Base-by-base conservation (phyloP, 2,888 invertebrate species). In the Cephus pulcher region DNA sequence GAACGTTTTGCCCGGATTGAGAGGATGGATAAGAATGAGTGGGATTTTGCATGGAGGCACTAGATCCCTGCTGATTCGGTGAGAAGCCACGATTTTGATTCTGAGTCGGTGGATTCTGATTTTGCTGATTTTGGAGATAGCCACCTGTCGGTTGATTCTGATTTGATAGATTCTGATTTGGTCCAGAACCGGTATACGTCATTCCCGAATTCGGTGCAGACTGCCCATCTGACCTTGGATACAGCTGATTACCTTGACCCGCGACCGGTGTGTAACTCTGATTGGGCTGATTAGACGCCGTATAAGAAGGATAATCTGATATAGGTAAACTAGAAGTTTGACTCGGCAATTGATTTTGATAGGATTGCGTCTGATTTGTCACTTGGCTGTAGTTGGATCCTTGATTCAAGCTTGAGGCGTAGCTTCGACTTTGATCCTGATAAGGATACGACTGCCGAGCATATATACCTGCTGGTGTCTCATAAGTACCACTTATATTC, bases 401-500 rank as follows among this genome's bases (percentile, higher is more conserved):
- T 82, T 86, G 89, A 77, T 85, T 89, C 23, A 89, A n/a, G 71
- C 81, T 87, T 11, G 87, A 74, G 4, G 86, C 81, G 78, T 89
- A 91, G 80, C 86, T 90, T 34, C 89, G 87, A 15, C 83, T 82
- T 73, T 87, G 89, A 56, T 91, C 90, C 78, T 88, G 88, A 79
- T 90, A 91, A 9, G 88, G 81, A 78, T 90, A 91, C 15, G 82
- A 85, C 33, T 86, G 88, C 15, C 88, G 84, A 3, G 88, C 84
- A 79, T 88, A 90, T 75, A 87, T 86, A 1, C 85, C 86, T 11
- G 88, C 75, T 6, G 78, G 23, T n/a, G 87, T 82, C n/a, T 90
- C 89, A 71, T 89, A 89, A 82, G 86, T 89, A 12, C 82, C 86
- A 4, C 84, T 80, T 76, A 88, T 86, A 76, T 77, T 85, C 30